A percentile compares a stretch with the other conserved stretches of the same genome.
Evolutionary conservation across 2,888 invertebrate species (phyloP).

Genomic region (Bombylius discolor): DNA sequence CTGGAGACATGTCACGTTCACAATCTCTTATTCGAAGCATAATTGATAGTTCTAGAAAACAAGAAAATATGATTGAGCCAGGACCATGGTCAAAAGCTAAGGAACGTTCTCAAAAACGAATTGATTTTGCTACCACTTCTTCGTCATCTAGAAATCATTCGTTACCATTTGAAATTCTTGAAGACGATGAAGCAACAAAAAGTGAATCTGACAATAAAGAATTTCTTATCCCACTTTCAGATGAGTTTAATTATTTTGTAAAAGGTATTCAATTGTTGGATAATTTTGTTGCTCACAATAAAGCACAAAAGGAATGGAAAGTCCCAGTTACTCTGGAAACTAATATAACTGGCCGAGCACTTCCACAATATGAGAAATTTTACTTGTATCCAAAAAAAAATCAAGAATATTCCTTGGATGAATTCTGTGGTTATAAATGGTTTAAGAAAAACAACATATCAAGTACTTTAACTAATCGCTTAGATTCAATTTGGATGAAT

Average conservation of each 20-base stretch:
- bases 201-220: neutral
- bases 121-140: neutral
- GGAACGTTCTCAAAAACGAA: neutral
- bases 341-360: conserved; percentile 16
- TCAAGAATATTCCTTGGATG: conserved; percentile 29
- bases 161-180: conserved; percentile 28
- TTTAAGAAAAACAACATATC: conserved; percentile 18
- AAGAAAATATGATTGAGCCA: conserved; percentile 59
- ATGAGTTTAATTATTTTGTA: conserved; percentile 6
- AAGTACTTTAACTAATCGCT: conserved; percentile 21
- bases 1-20: neutral
- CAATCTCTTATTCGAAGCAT: conserved; percentile 37
- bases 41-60: conserved; percentile 42
- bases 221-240: conserved; percentile 9
- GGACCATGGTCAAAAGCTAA: conserved; percentile 51
- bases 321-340: conserved; percentile 28
- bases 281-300: conserved; percentile 23
- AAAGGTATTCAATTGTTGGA: conserved; percentile 15
- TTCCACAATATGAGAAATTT: conserved; percentile 30
- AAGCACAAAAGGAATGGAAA: conserved; percentile 24
- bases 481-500: conserved; percentile 23
- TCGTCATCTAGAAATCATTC: neutral
- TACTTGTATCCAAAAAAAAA: conserved; percentile 29
- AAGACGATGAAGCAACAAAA: conserved; percentile 19
- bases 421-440: conserved; percentile 25